Percentiles rank a stretch among this genome's conserved stretches.
Conservation (phyloP, 2,113 vertebrate species). For the Girardinichthys multiradiatus region DNA sequence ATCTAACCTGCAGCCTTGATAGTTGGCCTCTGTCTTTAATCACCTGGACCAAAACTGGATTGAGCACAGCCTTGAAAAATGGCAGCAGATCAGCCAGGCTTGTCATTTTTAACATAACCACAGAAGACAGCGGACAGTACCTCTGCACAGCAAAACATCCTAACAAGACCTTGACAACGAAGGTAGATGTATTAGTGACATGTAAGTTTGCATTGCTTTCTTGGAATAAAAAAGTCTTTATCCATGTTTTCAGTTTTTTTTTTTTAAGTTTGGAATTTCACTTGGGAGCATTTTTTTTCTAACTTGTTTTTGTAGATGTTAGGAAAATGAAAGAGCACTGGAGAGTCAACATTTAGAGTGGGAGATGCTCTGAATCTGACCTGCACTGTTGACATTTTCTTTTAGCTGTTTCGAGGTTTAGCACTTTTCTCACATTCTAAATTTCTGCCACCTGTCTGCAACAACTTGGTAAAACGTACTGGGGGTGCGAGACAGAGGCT, state of each 20-base stretch:
- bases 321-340: no score
- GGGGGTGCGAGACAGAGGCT: no score
- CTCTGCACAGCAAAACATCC: background rate
- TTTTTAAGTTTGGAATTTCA: no score
- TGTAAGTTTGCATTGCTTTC: background rate
- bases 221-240: no score
- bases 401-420: background rate
- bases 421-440: background rate
- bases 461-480: no score
- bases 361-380: no score
- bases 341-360: no score
- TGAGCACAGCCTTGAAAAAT: background rate
- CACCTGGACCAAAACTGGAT: background rate
- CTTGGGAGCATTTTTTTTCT: no score
- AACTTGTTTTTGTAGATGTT: no score
- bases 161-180: background rate
- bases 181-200: background rate
- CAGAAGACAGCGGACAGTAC: background rate
- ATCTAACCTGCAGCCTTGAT: background rate
- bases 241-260: no score
- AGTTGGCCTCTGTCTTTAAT: background rate
- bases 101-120: background rate
- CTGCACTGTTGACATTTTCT: no score
- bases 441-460: no score
- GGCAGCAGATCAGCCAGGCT: background rate